A percentile compares a stretch with the other conserved stretches of the same genome.
These are phyloP conservation scores for Labeo catla DNA, from an alignment of 2,113 vertebrate species.

Conservation along the genomic window DNA sequence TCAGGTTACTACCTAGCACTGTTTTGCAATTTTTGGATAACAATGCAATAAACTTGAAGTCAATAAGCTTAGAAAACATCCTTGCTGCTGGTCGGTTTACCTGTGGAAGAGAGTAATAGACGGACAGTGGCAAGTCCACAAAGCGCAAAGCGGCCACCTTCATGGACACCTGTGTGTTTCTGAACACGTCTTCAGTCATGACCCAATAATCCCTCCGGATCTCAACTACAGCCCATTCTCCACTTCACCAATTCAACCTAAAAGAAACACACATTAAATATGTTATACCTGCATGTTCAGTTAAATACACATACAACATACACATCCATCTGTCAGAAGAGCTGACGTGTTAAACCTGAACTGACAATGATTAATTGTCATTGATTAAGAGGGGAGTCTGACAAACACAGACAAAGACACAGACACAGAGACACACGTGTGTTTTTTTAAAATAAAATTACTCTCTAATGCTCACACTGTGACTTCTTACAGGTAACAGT, in stretches of 20 bases:
- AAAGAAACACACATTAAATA: slow-evolving; percentile 14
- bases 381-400: background rate
- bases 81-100: slow-evolving; percentile 68
- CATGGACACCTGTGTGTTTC: slow-evolving; percentile 78
- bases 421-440: no score
- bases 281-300: background rate
- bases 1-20: no score
- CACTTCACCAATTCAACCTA: slow-evolving; percentile 46
- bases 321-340: background rate
- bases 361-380: background rate
- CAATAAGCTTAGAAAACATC: background rate
- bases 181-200: slow-evolving; percentile 84
- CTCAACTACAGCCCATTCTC: slow-evolving; percentile 43
- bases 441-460: background rate
- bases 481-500: background rate
- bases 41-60: background rate
- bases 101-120: slow-evolving; percentile 84
- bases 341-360: background rate
- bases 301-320: background rate
- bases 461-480: background rate
- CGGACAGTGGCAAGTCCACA: slow-evolving; percentile 84
- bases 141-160: slow-evolving; percentile 79
- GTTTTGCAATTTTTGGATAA: background rate
- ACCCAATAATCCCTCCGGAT: slow-evolving; percentile 72
- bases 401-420: background rate